phyloP scores from a whole-genome alignment of 2,113 vertebrate species.

The Melospiza georgiana region DNA sequence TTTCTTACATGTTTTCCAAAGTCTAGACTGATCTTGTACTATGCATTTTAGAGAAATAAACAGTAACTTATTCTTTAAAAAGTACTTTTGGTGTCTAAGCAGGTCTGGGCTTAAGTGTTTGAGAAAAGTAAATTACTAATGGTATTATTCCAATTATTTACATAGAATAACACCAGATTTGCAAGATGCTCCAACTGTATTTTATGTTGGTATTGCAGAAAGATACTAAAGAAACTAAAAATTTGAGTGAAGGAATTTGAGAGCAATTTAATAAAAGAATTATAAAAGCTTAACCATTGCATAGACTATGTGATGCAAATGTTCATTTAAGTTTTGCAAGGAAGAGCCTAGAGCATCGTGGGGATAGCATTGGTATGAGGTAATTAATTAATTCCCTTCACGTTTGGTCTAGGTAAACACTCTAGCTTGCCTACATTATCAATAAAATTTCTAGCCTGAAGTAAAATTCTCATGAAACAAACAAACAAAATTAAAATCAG shows the following conservation, averaged over 20 bases:
- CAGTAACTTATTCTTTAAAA: accelerated
- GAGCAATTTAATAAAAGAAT: not conserved
- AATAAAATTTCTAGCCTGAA: not conserved
- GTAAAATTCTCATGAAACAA: not conserved
- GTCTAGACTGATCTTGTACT: not conserved
- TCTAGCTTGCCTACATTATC: not conserved
- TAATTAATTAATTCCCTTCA: not conserved
- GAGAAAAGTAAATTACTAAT: not conserved
- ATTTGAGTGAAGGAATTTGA: not conserved
- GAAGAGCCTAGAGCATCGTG: not conserved
- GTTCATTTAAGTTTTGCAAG: not conserved
- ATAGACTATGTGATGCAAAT: not conserved
- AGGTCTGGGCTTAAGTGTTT: not conserved
- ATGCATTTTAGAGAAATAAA: not conserved
- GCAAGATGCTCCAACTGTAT: not conserved
- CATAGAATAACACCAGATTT: not conserved
- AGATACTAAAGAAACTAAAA: not conserved
- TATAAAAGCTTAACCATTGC: not conserved
- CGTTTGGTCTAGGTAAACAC: not conserved
- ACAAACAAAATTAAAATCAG: not conserved
- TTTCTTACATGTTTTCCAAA: not conserved
- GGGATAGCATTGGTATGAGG: not conserved
- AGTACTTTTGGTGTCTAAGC: not conserved
- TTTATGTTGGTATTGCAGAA: not conserved
- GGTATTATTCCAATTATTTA: not conserved